Evolutionary conservation across 2,888 invertebrate species (phyloP), one percentile per base, ranked within the genome.

Genomic region (Phorcus lineatus): DNA sequence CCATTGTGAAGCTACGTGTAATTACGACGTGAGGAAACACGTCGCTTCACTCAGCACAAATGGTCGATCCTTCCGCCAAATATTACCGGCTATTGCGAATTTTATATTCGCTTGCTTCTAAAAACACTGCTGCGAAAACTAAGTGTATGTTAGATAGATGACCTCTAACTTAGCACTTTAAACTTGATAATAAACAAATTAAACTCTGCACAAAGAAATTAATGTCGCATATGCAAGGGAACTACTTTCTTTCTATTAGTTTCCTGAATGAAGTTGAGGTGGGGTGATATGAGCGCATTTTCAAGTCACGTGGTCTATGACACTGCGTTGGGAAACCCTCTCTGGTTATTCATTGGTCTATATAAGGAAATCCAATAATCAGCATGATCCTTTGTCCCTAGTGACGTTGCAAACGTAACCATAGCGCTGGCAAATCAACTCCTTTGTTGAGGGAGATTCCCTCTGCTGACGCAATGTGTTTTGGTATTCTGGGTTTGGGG

Each of bases 1-100:
- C 78, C 78, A 78, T 78, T 78, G 78, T 78, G 70, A 78, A 66
- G 78, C 70, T 40, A 78, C 70, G 78, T 78, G 78, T 78, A 78
- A 78, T 53, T 66, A 70, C 78, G 78, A 52, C 66, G 78, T 78
- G 62, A 78, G 52, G 67, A 52, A 74, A 52, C 52, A 52, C 74
- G 52, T 24, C 52, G 24, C 24, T 24, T 52, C 24, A 52, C 40
- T 17, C 40, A 74, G 16, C 52, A 52, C 19, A 11, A 22, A 52
- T 40, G 74, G 24, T 52, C 22, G 17, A 74, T 74, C 52, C 74
- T 52, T 74, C 47, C 74, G 74, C 74, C 74, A 52, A 40, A 40
- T 74, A 47, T 52, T 74, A 52, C 74, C 74, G 74, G 47, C 74
- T 74, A 74, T 52, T 74, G 74, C 74, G 74, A 74, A 74, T 40